Evolutionary conservation across 2,888 invertebrate species (phyloP).

Genomic region (Brachylomia viminalis): DNA sequence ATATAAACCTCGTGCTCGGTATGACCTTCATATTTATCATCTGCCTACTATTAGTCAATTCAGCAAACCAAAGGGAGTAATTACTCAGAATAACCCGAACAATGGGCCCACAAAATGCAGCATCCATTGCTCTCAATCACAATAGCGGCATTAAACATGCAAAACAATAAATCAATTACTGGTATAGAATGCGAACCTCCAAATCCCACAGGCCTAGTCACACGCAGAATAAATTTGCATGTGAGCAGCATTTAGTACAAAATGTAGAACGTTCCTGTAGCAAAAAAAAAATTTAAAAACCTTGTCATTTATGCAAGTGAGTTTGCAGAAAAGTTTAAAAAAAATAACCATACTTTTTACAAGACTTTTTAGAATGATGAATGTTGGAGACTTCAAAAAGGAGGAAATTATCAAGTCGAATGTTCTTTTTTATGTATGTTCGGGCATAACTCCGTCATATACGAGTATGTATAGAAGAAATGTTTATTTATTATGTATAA

Average conservation of each 20-base stretch:
- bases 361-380: neutral
- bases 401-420: no score
- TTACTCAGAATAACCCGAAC: neutral
- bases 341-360: neutral
- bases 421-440: no score
- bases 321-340: neutral
- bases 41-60: neutral
- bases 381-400: no score
- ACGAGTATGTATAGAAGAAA: no score
- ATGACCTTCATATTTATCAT: neutral
- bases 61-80: neutral
- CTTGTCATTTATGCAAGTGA: neutral
- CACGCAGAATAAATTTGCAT: slow-evolving; percentile 47
- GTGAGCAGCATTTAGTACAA: neutral
- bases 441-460: no score
- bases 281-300: neutral
- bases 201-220: slow-evolving; percentile 19
- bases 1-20: no score
- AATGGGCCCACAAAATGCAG: slow-evolving; percentile 1
- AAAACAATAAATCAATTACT: slow-evolving; percentile 42
- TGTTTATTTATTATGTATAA: no score
- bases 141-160: slow-evolving; percentile 20
- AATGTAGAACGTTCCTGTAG: neutral
- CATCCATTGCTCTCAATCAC: slow-evolving; percentile 5
- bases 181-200: slow-evolving; percentile 14